Evolutionary conservation across 2,888 invertebrate species (phyloP), one percentile per base, ranked within the genome.

Genomic region (Drosophila mimetica): DNA sequence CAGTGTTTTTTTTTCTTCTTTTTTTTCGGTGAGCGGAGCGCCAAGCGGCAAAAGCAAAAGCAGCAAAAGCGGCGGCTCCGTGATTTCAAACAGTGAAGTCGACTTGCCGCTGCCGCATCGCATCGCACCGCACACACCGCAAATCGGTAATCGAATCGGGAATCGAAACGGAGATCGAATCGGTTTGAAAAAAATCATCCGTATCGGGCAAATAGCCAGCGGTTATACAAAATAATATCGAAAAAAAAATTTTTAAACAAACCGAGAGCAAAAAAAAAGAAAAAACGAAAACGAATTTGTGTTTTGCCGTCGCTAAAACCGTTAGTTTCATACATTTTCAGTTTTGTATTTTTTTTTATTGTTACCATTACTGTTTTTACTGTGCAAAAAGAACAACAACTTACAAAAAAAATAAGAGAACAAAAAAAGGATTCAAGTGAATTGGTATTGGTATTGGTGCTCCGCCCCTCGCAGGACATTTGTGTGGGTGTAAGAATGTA

Each of bases 1-100:
- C 18, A 3, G 1, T 39, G 16, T 39, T 11, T 16, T 22, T 42
- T 11, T 42, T 22, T 6, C 5, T 13, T 42, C 11, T 11, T 22
- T 18, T 42, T 22, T 61, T 60, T 64, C 60, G 69, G 57, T 57
- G 72, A 75, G 66, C 51, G 66, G 82, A 84, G 76, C 85, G 81
- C 79, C 75, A 82, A 75, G 61, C 58, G 32, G 48, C 52, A 50
- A 74, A 51, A 16, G 48, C 52, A 50, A 74, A 51, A 16, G 42
- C 64, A 32, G 58, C 47, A 37, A 7, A 55, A 44, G 52, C 46
- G 13, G 36, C 80, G 69, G 69, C 78, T 72, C 73, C 84, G 82
- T 82, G 82, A 84, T 82, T 82, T 82, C 76, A 84, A 84, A 86
- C 67, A 84, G 72, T 86, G 46, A 46, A 46, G 46, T 86, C 85